phyloP scores from a whole-genome alignment of 2,888 invertebrate species.

The Brenthis daphne region DNA sequence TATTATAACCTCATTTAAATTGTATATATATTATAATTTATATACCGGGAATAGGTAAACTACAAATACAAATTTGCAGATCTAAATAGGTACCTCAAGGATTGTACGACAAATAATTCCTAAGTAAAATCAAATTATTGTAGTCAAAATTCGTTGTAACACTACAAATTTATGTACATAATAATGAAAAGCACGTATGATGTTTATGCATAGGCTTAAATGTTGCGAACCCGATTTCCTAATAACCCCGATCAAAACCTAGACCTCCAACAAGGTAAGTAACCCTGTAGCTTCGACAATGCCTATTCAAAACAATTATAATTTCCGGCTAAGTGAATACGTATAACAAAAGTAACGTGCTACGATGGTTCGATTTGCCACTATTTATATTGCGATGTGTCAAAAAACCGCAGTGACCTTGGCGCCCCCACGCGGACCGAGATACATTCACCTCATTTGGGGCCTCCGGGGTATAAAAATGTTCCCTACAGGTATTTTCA shows the following conservation, averaged over 20 bases:
- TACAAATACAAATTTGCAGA: too few relatives aligned
- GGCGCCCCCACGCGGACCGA: constrained; percentile 76
- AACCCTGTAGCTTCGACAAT: constrained; percentile 59
- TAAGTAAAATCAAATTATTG: background rate
- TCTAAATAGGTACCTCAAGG: too few relatives aligned
- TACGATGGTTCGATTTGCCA: constrained; percentile 59
- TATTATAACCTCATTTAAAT: too few relatives aligned
- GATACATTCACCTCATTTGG: constrained; percentile 79
- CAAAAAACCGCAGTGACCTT: constrained; percentile 80
- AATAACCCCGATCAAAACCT: constrained; percentile 36
- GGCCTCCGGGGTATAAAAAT: constrained; percentile 63
- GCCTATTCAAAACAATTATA: constrained; percentile 68
- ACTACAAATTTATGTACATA: background rate
- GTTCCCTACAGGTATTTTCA: constrained; percentile 42
- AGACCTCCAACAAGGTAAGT: constrained; percentile 58
- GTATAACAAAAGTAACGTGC: constrained; percentile 61
- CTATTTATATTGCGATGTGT: constrained; percentile 76
- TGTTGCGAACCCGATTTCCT: constrained; percentile 11
- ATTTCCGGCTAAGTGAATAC: constrained; percentile 67
- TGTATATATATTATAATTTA: too few relatives aligned
- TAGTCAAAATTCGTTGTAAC: background rate
- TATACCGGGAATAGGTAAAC: too few relatives aligned
- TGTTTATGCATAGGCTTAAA: background rate
- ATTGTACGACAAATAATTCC: constrained; percentile 4
- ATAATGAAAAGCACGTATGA: background rate